These are phyloP conservation scores for Chironomus tentans DNA, from an alignment of 2,888 invertebrate genomes.

Conservation along the genomic window DNA sequence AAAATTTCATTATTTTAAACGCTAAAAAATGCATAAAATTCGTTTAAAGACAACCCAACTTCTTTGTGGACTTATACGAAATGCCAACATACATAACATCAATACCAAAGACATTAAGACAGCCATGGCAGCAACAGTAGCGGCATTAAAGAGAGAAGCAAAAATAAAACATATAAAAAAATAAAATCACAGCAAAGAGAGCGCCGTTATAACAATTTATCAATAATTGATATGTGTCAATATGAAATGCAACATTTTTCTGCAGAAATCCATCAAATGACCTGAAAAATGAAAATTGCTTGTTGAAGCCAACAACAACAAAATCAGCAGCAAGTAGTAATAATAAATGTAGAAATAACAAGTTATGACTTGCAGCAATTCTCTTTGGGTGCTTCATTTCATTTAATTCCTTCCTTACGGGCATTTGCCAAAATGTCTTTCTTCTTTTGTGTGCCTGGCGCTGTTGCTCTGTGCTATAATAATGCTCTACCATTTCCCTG, in stretches of 20 bases:
- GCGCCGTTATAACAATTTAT: slow-evolving; percentile 21
- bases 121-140: neutral
- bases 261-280: slow-evolving; percentile 21
- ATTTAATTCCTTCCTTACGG: slow-evolving; percentile 11
- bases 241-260: slow-evolving; percentile 15
- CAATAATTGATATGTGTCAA: slow-evolving; percentile 25
- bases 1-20: too few relatives aligned
- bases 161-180: neutral
- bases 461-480: neutral
- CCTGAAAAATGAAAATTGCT: slow-evolving; percentile 7
- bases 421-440: neutral
- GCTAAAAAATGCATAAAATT: too few relatives aligned
- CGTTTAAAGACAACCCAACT: too few relatives aligned
- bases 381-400: neutral
- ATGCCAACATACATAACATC: too few relatives aligned
- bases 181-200: neutral
- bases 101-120: neutral
- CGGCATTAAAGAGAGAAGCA: neutral
- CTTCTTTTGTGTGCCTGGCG: neutral
- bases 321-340: neutral
- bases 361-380: slow-evolving; percentile 8
- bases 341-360: slow-evolving; percentile 4
- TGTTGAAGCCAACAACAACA: neutral
- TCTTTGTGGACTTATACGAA: too few relatives aligned
- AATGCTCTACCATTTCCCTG: too few relatives aligned